Evolutionary conservation across 1,140 invertebrate genomes (phyloP), one percentile per base, ranked within the genome.

Genomic region (Sarcophaga peregrina): DNA sequence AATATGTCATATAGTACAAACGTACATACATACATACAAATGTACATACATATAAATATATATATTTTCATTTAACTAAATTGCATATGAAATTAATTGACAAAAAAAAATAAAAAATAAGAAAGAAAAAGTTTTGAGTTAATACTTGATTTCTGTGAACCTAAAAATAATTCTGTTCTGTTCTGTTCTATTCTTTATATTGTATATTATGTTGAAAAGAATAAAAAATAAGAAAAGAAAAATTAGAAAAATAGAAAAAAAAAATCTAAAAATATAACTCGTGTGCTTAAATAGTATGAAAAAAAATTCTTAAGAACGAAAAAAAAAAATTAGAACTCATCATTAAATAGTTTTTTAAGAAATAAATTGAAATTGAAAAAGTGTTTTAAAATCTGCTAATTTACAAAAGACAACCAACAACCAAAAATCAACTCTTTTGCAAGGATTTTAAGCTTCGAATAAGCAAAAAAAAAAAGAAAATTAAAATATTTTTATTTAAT

Each of bases 111-210:
- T 1, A 37, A 4, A 54, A 62, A 72, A 72, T 20, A 72, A 72
- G n/a, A 17, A 54, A 20, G 82, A 85, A 82, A 82, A 50, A 37
- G 25, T 37, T 72, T 52, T 58, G 46, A 82, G 72, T 20, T 72
- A 72, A 13, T 74, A 83, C 85, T 82, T 88, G 87, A 50, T 78
- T 78, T 78, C 75, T 78, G 85, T 88, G 87, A 85, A 87, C 86
- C 87, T 88, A 88, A 88, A 88, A 88, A 88, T 88, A 88, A 88
- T 88, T 87, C 87, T 85, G 85, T 78, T 47, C 47, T n/a, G 25
- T 76, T 76, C 5, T 74, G 9, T 62, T 74, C 13, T 76, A 6
- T 76, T 76, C 15, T 58, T 58, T n/a, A n/a, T 58, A n/a, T 58
- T 68, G 62, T 68, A 78, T 78, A 78, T 78, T 78, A 78, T 78